Evolutionary conservation across 2,113 vertebrate species (phyloP), one percentile per base, ranked within the genome.

Genomic region (Podilymbus podiceps): DNA sequence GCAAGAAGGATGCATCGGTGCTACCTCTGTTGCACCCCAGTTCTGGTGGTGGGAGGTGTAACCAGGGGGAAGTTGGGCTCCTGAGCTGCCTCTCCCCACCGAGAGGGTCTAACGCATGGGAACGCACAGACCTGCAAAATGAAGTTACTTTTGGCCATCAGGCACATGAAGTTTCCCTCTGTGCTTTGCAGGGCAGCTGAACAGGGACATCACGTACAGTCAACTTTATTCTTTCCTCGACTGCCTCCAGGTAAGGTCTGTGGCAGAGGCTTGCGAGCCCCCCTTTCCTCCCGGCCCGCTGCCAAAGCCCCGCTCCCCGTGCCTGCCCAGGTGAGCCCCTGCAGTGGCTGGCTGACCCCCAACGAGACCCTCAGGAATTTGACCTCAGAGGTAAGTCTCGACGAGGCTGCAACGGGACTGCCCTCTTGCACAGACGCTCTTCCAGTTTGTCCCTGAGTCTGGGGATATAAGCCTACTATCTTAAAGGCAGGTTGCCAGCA

Each of bases 311-410:
- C 5, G 3, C 82, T 96, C 89, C 74, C 50, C 4, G 0, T 47
- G 21, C 35, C 46, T 59, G 12, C 35, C 72, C 91, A 98, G 98
- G 75, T 97, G 94, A 98, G 89, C 93, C 98, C 98, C 74, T 98
- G 98, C 91, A 95, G 77, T 0, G 96, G 98, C 68, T 98, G 98
- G 98, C 93, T 98, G 98, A 97, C 97, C 27, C 76, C 97, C 88
- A 98, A 98, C 9, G 95, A 93, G 95, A 98, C 98, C 3, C 97
- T 98, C 44, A 96, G 98, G 83, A 95, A 97, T 35, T 53, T 98
- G 77, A 98, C 98, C 28, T 97, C 98, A 0, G 87, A 98, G 98
- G 98, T 98, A 83, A 52, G 95, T 53, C 60, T 25, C 3, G 1
- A 1, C 0, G 2, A 31, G 38, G 62, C 33, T 53, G 50, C 46